phyloP scores from a whole-genome alignment of 2,888 invertebrate genomes.

The Tetrapedia diversipes region DNA sequence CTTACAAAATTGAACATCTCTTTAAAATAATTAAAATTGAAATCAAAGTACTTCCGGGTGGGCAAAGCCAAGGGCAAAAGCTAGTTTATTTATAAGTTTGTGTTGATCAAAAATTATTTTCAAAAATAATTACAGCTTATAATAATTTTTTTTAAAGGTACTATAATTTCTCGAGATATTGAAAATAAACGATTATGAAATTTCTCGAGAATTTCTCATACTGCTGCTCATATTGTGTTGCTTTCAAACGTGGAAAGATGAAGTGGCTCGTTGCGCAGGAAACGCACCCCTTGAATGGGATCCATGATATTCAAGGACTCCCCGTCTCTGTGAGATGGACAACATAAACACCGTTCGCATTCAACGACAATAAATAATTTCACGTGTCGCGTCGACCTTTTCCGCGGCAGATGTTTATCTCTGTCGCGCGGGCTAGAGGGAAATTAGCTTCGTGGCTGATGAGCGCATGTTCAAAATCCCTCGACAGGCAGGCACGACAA shows the following conservation, averaged over 20 bases:
- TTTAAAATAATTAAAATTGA: no score
- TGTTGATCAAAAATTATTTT: no score
- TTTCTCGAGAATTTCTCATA: no score
- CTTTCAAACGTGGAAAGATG: constrained; percentile 46
- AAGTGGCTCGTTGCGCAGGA: constrained; percentile 25
- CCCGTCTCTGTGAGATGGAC: constrained; percentile 27
- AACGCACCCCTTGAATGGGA: constrained; percentile 28
- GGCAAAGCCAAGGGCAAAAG: no score
- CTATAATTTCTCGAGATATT: no score
- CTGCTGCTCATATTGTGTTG: constrained; percentile 15
- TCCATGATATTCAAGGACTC: constrained; percentile 22
- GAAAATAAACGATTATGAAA: no score
- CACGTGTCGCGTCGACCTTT: constrained; percentile 45
- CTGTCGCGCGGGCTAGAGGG: constrained; percentile 20
- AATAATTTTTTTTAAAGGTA: no score
- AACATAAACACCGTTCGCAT: constrained; percentile 55
- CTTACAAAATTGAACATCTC: no score
- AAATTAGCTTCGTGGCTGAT: constrained; percentile 35
- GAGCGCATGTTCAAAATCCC: constrained; percentile 28
- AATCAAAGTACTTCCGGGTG: no score
- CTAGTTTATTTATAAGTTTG: no score
- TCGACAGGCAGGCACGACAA: constrained; percentile 4
- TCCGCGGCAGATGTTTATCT: constrained; percentile 48
- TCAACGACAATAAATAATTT: constrained; percentile 59
- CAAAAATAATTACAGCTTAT: no score